phyloP scores from a whole-genome alignment of 2,113 vertebrate genomes.

The Odocoileus virginianus region DNA sequence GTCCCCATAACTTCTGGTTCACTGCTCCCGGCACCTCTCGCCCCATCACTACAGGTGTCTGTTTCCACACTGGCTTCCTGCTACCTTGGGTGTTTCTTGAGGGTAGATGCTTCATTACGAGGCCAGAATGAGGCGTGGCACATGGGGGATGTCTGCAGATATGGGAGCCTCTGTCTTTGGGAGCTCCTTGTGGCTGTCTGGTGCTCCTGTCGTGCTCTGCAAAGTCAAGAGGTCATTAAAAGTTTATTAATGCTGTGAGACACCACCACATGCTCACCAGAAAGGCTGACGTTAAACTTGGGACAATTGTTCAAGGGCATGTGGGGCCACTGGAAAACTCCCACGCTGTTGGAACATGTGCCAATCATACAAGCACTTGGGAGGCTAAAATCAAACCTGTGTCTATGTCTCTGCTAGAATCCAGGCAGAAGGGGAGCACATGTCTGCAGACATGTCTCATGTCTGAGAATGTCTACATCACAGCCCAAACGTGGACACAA shows the following conservation, averaged over 20 bases:
- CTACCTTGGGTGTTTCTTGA: not conserved
- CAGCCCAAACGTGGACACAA: accelerated
- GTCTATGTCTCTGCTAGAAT: accelerated
- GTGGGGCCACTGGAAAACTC: accelerated
- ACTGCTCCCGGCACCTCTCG: not conserved
- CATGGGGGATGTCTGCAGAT: not conserved
- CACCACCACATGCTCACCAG: too few species aligned
- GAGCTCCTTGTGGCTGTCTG: not conserved
- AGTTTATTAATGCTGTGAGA: not conserved
- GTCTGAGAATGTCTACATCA: not conserved
- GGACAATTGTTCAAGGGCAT: accelerated
- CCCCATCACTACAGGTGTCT: not conserved
- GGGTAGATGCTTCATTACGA: not conserved
- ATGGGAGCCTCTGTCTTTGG: not conserved
- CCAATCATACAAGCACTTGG: accelerated
- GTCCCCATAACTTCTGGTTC: not conserved
- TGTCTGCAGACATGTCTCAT: not conserved
- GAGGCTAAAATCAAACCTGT: not conserved
- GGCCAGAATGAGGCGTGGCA: not conserved
- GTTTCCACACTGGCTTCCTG: not conserved
- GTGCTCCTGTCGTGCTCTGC: not conserved
- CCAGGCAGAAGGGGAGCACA: accelerated
- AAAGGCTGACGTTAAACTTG: not conserved
- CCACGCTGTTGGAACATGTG: accelerated
- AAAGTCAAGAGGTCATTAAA: not conserved